phyloP scores from a whole-genome alignment of 2,888 invertebrate species.

The Agrotis puta region DNA sequence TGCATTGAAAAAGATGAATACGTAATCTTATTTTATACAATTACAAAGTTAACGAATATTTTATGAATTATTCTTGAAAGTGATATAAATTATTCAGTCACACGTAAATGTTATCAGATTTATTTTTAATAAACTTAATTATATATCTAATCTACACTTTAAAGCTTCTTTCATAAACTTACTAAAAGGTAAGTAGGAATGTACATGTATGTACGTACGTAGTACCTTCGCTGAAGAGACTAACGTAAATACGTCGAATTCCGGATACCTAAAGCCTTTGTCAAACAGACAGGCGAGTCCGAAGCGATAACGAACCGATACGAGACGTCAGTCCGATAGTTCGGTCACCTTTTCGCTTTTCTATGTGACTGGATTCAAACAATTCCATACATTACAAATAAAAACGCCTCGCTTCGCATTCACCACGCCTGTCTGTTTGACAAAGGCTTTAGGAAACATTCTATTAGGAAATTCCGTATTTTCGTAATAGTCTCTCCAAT shows the following conservation, averaged over 20 bases:
- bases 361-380: no score
- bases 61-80: slow-evolving; percentile 62
- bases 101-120: slow-evolving; percentile 72
- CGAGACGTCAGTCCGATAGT: no score
- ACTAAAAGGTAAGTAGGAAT: slow-evolving; percentile 76
- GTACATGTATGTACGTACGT: slow-evolving; percentile 62
- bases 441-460: no score
- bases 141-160: slow-evolving; percentile 79
- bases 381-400: no score
- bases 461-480: slow-evolving; percentile 34
- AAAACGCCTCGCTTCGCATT: no score
- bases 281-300: no score
- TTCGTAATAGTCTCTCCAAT: slow-evolving; percentile 47
- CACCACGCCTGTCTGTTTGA: no score
- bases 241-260: slow-evolving; percentile 49
- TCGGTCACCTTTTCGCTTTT: no score
- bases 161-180: slow-evolving; percentile 87
- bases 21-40: slow-evolving; percentile 45
- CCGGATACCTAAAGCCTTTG: slow-evolving; percentile 31
- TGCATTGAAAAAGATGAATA: slow-evolving; percentile 53
- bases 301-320: no score
- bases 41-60: slow-evolving; percentile 66
- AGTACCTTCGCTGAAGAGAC: slow-evolving; percentile 36
- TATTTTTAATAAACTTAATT: slow-evolving; percentile 68
- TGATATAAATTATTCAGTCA: slow-evolving; percentile 76